Conservation (phyloP, 2,797 vertebrate species). For the Hydrocynus forskahlii region DNA sequence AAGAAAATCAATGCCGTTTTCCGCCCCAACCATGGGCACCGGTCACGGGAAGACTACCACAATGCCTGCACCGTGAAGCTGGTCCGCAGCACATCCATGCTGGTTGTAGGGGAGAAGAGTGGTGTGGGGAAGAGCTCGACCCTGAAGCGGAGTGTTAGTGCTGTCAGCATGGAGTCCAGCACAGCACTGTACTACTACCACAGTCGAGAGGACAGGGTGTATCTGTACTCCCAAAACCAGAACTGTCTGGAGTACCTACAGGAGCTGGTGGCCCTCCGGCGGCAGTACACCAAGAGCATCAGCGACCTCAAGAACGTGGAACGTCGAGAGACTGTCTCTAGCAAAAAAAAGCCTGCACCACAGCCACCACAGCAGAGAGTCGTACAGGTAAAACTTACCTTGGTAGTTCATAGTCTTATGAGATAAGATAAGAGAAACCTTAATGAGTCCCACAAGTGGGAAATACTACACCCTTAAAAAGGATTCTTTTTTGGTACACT, state of each 20-base stretch:
- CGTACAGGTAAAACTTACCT: constrained; percentile 72
- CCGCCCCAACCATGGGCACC: constrained; percentile 77
- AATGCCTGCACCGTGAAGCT: constrained; percentile 82
- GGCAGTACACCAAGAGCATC: constrained; percentile 86
- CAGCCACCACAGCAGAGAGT: constrained; percentile 63
- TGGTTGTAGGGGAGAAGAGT: constrained; percentile 81
- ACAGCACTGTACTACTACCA: constrained; percentile 78
- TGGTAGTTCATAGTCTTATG: neutral
- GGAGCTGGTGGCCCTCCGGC: constrained; percentile 89
- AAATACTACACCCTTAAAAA: no score
- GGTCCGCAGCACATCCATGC: constrained; percentile 95
- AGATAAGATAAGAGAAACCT: no score
- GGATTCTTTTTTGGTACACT: no score
- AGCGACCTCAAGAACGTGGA: constrained; percentile 78
- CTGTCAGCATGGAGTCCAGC: constrained; percentile 81
- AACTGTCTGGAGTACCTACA: constrained; percentile 93
- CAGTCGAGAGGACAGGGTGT: constrained; percentile 87
- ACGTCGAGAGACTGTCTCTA: constrained; percentile 68
- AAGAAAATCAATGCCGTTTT: constrained; percentile 91
- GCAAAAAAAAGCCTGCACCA: constrained; percentile 75
- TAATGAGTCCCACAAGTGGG: no score
- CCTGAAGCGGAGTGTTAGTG: constrained; percentile 89
- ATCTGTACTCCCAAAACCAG: constrained; percentile 90
- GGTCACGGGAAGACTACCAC: constrained; percentile 72
- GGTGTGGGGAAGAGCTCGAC: constrained; percentile 76